phyloP scores from a whole-genome alignment of 2,113 vertebrate genomes.

The Marcusenius ussheri region DNA sequence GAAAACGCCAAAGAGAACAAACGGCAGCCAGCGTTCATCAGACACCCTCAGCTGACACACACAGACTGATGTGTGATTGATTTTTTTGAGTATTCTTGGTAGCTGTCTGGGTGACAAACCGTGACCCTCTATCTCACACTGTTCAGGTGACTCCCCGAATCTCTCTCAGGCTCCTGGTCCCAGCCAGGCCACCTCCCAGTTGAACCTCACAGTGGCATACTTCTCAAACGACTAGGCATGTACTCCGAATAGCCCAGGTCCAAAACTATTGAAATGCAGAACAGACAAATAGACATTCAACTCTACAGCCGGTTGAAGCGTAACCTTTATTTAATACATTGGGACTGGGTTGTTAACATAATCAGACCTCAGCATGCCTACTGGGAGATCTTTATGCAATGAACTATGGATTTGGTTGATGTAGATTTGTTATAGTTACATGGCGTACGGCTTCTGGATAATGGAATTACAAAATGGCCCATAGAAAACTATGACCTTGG shows the following conservation, averaged over 20 bases:
- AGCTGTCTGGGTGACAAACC: background rate
- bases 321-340: background rate
- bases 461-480: conserved; percentile 18
- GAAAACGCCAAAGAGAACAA: background rate
- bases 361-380: background rate
- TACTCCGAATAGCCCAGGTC: background rate
- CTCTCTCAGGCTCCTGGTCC: background rate
- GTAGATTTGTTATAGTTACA: conserved; percentile 36
- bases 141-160: background rate
- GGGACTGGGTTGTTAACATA: background rate
- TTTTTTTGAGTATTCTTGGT: background rate
- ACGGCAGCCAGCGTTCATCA: background rate
- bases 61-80: background rate
- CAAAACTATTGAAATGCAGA: background rate
- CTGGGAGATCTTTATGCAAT: background rate
- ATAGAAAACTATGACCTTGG: conserved; percentile 40
- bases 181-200: background rate
- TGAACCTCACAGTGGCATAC: background rate
- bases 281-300: background rate
- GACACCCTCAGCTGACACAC: background rate
- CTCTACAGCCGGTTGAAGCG: background rate
- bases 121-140: background rate
- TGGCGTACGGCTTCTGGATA: conserved; percentile 30
- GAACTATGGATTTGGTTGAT: background rate
- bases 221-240: background rate